Base-by-base conservation (phyloP, 2,113 vertebrate genomes). In the Eidolon helvum region DNA sequence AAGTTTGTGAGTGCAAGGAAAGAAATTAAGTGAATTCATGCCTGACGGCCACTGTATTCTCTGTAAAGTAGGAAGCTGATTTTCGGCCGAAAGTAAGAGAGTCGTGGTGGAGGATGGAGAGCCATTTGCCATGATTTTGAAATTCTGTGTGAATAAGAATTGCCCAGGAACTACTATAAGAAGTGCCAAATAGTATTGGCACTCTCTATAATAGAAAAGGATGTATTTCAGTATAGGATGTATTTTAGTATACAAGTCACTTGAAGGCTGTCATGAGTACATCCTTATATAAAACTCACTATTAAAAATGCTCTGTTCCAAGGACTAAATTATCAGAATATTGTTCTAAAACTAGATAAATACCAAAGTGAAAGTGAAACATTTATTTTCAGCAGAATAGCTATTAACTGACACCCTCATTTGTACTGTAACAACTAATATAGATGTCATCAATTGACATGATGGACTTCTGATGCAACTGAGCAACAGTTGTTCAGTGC, bases 291-390 rank as follows among this genome's bases (percentile, higher is more conserved):
- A 61, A 95, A 96, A 69, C 40, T 55, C 26, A 33, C 53, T 72
- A 38, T 50, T 82, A 55, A 90, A 86, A 78, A 74, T 71, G 71
- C 18, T 94, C 59, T 92, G 40, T 69, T 26, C 19, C 61, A 86
- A 66, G 40, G 68, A 66, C 40, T 43, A 82, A 93, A 82, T 84
- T 65, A 92, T 82, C 65, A 69, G 80, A 86, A 95, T 18, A 40
- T 15, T 91, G 97, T 83, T 93, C 77, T 97, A 85, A 88, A 87
- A 69, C 95, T 98, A 95, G 80, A 91, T 87, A 63, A 90, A 53
- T 0, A 55, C 97, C 97, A 33, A 66, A 95, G 28, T 65, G n/a
- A 90, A 95, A 48, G 38, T 68, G 19, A 90, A 93, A 30, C 83
- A 24, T 93, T 87, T 86, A 2, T 88, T 88, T 77, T 94, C 71